These are phyloP conservation scores for Ophioninae sp. DNA, from an alignment of 2,888 invertebrate genomes.

Conservation along the genomic window DNA sequence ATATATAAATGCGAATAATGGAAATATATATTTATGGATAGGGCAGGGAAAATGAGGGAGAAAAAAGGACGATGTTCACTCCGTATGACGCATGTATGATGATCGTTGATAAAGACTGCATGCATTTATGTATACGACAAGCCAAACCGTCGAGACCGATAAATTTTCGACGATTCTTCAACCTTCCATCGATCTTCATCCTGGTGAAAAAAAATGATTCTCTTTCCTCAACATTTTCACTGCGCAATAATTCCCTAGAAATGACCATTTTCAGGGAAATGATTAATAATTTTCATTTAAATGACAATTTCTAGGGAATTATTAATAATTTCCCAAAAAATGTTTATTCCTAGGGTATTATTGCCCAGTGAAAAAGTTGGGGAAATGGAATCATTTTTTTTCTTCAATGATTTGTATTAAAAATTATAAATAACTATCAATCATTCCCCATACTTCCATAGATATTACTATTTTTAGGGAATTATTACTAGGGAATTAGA, in stretches of 20 bases:
- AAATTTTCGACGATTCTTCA: constrained; percentile 38
- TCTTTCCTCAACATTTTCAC: constrained; percentile 42
- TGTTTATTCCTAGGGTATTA: too few relatives aligned
- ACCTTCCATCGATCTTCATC: neutral
- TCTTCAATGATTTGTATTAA: too few relatives aligned
- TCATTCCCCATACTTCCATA: too few relatives aligned
- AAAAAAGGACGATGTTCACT: constrained; percentile 33
- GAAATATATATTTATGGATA: constrained; percentile 40
- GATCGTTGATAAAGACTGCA: constrained; percentile 36
- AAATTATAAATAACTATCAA: too few relatives aligned
- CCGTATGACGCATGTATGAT: constrained; percentile 54
- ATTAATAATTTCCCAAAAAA: too few relatives aligned
- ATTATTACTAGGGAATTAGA: too few relatives aligned
- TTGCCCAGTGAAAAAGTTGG: too few relatives aligned
- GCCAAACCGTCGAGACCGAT: constrained; percentile 57
- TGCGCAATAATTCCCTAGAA: constrained; percentile 27
- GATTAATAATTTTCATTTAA: too few relatives aligned
- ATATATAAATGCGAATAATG: constrained; percentile 53
- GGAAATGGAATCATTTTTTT: too few relatives aligned
- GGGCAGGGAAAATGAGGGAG: constrained; percentile 7
- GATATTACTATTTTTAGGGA: too few relatives aligned
- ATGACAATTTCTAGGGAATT: too few relatives aligned
- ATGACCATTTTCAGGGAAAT: neutral
- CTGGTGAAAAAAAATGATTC: constrained; percentile 52
- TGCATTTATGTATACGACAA: constrained; percentile 46